Conservation (phyloP, 2,888 invertebrate genomes). For the Ceraclea dissimilis region DNA sequence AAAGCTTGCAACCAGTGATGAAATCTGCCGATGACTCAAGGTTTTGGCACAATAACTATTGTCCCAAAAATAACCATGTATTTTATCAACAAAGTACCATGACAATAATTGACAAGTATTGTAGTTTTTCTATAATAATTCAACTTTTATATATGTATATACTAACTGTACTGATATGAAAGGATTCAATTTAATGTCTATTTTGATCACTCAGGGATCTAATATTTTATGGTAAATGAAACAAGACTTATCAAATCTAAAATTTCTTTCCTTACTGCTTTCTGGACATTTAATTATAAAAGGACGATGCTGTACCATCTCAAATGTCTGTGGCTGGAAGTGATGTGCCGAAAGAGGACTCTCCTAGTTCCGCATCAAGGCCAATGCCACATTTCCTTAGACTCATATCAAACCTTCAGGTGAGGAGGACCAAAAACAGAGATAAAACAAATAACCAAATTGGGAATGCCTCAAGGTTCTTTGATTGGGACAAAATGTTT, state of each 20-base stretch:
- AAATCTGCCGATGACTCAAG: too few relatives aligned
- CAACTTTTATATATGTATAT: too few relatives aligned
- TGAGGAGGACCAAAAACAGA: conserved; percentile 40
- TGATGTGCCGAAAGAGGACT: conserved; percentile 35
- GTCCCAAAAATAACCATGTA: too few relatives aligned
- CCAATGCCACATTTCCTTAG: conserved; percentile 62
- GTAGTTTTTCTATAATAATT: too few relatives aligned
- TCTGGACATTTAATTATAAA: conserved; percentile 20
- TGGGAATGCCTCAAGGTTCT: conserved; percentile 1
- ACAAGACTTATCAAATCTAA: too few relatives aligned
- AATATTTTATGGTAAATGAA: too few relatives aligned
- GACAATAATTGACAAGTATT: too few relatives aligned
- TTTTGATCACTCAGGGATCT: too few relatives aligned
- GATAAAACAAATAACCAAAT: not conserved
- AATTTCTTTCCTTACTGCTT: conserved; percentile 5
- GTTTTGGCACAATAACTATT: too few relatives aligned
- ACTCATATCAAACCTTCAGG: conserved; percentile 64
- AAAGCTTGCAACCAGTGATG: not conserved
- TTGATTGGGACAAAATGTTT: not conserved
- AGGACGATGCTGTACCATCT: conserved; percentile 34
- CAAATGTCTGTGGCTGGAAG: conserved; percentile 34
- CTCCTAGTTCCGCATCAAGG: conserved; percentile 46
- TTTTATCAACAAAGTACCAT: too few relatives aligned
- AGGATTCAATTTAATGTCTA: too few relatives aligned
- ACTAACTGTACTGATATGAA: too few relatives aligned